Evolutionary conservation across 2,888 invertebrate genomes (phyloP).

Genomic region (Endomychus coccineus): DNA sequence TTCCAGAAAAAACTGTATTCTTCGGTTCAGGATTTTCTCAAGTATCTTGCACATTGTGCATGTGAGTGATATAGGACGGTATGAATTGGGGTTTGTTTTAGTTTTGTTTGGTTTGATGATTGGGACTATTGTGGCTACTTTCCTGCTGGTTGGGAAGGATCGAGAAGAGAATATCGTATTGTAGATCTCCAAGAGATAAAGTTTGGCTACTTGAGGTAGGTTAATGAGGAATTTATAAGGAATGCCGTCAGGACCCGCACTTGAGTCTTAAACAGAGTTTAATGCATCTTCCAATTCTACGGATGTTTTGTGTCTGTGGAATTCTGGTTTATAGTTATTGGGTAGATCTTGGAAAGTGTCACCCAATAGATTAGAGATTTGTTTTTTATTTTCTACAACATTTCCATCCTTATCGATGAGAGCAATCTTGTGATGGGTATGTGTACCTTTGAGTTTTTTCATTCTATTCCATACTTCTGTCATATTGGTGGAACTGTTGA

Average conservation of each 20-base stretch:
- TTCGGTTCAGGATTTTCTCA: no score
- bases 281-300: constrained; percentile 2
- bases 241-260: constrained; percentile 3
- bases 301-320: not conserved
- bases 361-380: not conserved
- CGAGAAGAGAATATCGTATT: constrained; percentile 2
- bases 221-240: not conserved
- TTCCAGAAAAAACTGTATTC: no score
- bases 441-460: constrained; percentile 13
- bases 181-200: not conserved
- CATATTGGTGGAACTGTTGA: constrained; percentile 2
- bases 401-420: not conserved
- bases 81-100: no score
- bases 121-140: no score
- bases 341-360: not conserved
- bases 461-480: constrained; percentile 17
- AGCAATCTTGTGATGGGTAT: constrained; percentile 2
- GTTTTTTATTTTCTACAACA: not conserved
- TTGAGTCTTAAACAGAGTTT: not conserved
- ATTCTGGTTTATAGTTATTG: not conserved
- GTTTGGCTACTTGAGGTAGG: constrained; percentile 2
- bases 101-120: no score
- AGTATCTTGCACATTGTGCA: no score
- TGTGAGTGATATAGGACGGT: no score
- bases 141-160: no score